Evolutionary conservation across 2,888 invertebrate species (phyloP).

Genomic region (Sarcophaga rosellei): DNA sequence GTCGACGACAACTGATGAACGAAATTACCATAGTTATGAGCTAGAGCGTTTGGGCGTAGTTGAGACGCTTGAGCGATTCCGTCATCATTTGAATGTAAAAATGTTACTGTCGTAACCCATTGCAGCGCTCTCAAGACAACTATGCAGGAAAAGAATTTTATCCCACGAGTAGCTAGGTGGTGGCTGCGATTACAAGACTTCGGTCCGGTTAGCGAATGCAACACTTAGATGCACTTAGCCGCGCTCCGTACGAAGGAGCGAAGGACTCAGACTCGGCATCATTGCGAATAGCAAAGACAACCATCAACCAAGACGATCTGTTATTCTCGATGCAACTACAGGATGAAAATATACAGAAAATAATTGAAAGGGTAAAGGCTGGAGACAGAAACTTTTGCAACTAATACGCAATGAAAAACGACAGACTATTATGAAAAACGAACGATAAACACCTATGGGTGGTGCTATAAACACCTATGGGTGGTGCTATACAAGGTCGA

Average conservation of each 20-base stretch:
- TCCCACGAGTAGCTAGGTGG: not conserved
- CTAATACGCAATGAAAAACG: conserved; percentile 33
- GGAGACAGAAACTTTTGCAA: conserved; percentile 11
- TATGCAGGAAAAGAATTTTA: not conserved
- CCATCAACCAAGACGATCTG: conserved; percentile 21
- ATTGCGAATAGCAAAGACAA: conserved; percentile 23
- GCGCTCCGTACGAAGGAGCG: too few species aligned
- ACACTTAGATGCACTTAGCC: too few species aligned
- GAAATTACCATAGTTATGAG: conserved; percentile 75
- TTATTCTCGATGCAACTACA: conserved; percentile 42
- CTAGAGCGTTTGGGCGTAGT: conserved; percentile 71
- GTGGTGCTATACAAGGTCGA: conserved; percentile 24
- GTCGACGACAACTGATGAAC: conserved; percentile 40
- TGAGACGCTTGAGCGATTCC: conserved; percentile 52
- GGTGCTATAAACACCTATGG: conserved; percentile 63
- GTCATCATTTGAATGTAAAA: conserved; percentile 6
- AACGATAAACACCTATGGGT: conserved; percentile 52
- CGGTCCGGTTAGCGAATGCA: too few species aligned
- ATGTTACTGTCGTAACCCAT: conserved; percentile 46
- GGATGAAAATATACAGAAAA: conserved; percentile 22
- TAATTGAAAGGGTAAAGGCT: conserved; percentile 6
- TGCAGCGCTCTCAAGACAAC: conserved; percentile 41
- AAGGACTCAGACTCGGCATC: conserved; percentile 18
- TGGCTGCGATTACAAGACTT: not conserved
- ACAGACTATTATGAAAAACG: conserved; percentile 45